Evolutionary conservation across 92 coral and sea anemone species (phyloP).

Genomic region (Paramuricea clavata): DNA sequence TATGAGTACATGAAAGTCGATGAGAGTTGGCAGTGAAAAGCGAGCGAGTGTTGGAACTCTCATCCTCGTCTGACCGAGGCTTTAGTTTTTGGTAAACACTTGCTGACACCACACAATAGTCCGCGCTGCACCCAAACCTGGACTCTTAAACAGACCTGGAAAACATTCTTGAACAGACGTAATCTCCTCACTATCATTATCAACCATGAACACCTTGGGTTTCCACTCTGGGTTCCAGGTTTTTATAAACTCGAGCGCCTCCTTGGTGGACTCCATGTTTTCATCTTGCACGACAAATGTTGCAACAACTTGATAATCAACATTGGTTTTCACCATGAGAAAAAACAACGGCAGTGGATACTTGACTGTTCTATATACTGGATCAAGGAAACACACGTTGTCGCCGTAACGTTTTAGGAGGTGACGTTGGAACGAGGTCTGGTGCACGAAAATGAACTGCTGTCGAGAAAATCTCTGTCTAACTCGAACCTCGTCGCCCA

Average conservation of each 20-base stretch:
- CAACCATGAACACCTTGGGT: constrained; percentile 36
- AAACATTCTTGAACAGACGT: constrained; percentile 17
- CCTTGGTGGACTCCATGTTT: constrained; percentile 23
- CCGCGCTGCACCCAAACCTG: too few species aligned
- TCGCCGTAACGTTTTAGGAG: constrained; percentile 36
- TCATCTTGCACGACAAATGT: constrained; percentile 42
- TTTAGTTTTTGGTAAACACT: too few species aligned
- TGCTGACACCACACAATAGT: too few species aligned
- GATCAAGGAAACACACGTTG: constrained; percentile 43
- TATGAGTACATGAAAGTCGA: too few species aligned
- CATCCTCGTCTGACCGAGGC: too few species aligned
- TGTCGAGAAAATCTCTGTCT: constrained; percentile 35
- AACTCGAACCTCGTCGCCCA: constrained; percentile 23
- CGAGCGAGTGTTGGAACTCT: too few species aligned
- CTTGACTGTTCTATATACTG: constrained; percentile 32
- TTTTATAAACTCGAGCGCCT: constrained; percentile 40
- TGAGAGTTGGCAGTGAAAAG: too few species aligned
- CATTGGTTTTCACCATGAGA: constrained; percentile 36
- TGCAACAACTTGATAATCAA: constrained; percentile 45
- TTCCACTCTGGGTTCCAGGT: constrained; percentile 39
- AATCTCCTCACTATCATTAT: constrained; percentile 44
- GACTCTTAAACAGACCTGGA: too few species aligned
- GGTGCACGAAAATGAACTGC: constrained; percentile 39
- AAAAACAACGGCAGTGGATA: constrained; percentile 43
- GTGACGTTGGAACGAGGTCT: constrained; percentile 39